Evolutionary conservation across 2,113 vertebrate species (phyloP).

Genomic region (Anolis carolinensis): DNA sequence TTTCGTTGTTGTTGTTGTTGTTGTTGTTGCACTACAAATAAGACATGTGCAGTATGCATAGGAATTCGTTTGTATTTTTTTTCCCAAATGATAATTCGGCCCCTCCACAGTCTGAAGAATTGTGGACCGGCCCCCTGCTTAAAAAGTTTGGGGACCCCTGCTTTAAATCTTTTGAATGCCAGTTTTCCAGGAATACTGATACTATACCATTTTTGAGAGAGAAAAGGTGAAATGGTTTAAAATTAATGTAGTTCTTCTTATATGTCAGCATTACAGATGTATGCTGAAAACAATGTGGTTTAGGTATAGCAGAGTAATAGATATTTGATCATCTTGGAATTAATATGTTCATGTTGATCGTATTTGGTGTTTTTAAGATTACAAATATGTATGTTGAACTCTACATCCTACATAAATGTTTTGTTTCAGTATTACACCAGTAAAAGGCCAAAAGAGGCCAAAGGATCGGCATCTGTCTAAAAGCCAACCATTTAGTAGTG

Average conservation of each 20-base stretch:
- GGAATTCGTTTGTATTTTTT: too few relatives aligned
- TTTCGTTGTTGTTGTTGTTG: too few relatives aligned
- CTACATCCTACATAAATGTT: not conserved
- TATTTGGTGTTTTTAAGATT: not conserved
- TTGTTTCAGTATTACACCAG: not conserved
- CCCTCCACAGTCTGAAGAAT: too few relatives aligned
- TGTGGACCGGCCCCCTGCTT: too few relatives aligned
- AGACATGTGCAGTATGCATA: too few relatives aligned
- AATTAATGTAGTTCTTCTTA: not conserved
- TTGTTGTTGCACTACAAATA: too few relatives aligned
- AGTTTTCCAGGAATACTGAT: not conserved
- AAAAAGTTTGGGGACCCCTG: too few relatives aligned
- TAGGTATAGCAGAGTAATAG: too few relatives aligned
- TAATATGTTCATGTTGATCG: not conserved
- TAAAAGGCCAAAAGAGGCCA: not conserved
- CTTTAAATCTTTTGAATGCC: not conserved
- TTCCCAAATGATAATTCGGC: too few relatives aligned
- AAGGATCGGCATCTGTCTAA: conserved; percentile 18
- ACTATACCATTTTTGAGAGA: too few relatives aligned
- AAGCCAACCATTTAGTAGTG: conserved; percentile 26
- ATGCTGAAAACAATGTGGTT: not conserved
- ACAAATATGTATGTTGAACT: not conserved
- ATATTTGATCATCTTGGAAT: not conserved
- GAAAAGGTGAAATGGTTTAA: not conserved
- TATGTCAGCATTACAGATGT: not conserved